A percentile compares a stretch with the other conserved stretches of the same genome.
These are phyloP conservation scores for Litoditis marina DNA, from an alignment of 2,888 invertebrate species.

Conservation along the genomic window DNA sequence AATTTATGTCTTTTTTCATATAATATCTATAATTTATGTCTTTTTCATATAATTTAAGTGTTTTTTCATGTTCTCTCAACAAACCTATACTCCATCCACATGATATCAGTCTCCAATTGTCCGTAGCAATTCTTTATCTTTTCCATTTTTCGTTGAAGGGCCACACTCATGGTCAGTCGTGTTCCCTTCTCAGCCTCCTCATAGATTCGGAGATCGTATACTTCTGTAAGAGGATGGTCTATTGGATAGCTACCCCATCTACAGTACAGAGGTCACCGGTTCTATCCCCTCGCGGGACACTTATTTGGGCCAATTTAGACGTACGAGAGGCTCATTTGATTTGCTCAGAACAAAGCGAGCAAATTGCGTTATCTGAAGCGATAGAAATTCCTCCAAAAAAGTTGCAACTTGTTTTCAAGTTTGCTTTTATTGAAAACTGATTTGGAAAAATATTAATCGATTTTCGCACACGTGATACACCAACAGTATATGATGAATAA, in stretches of 20 bases:
- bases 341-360: neutral
- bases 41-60: no score
- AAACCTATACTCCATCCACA: constrained; percentile 53
- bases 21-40: no score
- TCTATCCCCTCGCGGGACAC: neutral
- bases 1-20: no score
- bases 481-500: no score
- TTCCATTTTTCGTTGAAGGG: constrained; percentile 39
- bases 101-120: constrained; percentile 53
- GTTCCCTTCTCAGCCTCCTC: constrained; percentile 50
- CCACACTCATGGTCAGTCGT: constrained; percentile 34
- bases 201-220: constrained; percentile 57
- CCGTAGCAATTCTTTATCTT: constrained; percentile 47
- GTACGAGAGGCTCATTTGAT: neutral
- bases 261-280: neutral
- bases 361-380: neutral
- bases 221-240: constrained; percentile 33
- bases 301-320: neutral
- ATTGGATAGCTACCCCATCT: neutral
- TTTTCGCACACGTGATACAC: no score
- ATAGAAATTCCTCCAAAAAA: no score
- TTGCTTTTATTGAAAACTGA: no score
- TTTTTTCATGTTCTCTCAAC: no score
- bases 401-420: no score
- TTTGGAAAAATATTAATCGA: no score